A percentile compares a stretch with the other conserved stretches of the same genome.
These are phyloP conservation scores for Deroptyus accipitrinus DNA, from an alignment of 2,113 vertebrate species.

Conservation along the genomic window DNA sequence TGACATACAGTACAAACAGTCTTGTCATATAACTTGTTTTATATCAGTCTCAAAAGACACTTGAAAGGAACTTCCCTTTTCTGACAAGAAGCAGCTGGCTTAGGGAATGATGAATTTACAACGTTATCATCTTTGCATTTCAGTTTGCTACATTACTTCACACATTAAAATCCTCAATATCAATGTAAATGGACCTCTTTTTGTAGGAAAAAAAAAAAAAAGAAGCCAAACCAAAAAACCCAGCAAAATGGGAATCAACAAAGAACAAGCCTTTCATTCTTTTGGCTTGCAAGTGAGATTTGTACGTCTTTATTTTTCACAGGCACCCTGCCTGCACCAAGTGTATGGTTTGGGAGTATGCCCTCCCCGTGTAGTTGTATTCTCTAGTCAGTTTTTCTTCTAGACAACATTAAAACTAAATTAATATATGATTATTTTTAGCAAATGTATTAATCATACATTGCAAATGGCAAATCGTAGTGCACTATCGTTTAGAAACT, in stretches of 20 bases:
- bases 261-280: slow-evolving; percentile 2
- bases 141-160: slow-evolving; percentile 43
- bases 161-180: slow-evolving; percentile 29
- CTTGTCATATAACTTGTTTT: slow-evolving; percentile 51
- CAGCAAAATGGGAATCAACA: neutral
- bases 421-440: neutral
- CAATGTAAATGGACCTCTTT: slow-evolving; percentile 34
- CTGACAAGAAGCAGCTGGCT: slow-evolving; percentile 60
- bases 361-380: neutral
- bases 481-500: neutral
- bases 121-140: slow-evolving; percentile 12
- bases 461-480: neutral
- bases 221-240: neutral
- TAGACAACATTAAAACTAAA: neutral
- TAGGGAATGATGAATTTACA: slow-evolving; percentile 47
- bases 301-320: neutral
- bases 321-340: neutral
- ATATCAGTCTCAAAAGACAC: slow-evolving; percentile 52
- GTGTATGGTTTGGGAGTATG: neutral
- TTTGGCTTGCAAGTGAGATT: neutral
- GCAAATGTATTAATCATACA: neutral
- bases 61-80: slow-evolving; percentile 41
- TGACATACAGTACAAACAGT: slow-evolving; percentile 50
- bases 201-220: neutral
- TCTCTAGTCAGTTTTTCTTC: neutral